These are phyloP conservation scores for Phoebastria nigripes DNA, from an alignment of 2,797 vertebrate genomes.

Conservation along the genomic window DNA sequence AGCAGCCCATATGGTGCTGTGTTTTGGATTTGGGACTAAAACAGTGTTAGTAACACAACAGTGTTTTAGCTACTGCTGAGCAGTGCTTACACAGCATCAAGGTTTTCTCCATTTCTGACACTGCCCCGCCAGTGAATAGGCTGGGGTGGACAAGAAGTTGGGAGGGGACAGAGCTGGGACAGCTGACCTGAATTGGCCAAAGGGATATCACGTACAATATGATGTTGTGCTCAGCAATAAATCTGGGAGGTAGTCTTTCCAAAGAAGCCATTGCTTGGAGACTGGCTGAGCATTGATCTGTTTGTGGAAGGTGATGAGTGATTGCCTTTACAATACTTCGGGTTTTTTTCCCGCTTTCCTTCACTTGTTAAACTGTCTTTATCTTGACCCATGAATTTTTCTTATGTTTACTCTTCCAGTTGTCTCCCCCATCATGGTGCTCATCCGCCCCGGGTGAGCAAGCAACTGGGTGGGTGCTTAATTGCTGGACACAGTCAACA, in stretches of 20 bases:
- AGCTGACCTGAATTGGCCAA: neutral
- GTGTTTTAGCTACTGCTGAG: neutral
- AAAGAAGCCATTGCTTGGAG: neutral
- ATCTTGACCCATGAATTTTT: neutral
- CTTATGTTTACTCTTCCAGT: neutral
- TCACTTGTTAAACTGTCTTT: neutral
- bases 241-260: neutral
- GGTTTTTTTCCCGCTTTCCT: neutral
- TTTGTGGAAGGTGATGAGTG: too few relatives aligned
- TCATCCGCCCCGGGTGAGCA: neutral
- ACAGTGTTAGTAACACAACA: neutral
- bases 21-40: neutral
- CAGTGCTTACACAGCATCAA: neutral
- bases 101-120: neutral
- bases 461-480: accelerated
- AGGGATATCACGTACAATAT: neutral
- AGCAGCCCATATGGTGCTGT: neutral
- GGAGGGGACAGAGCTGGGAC: neutral
- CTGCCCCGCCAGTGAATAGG: accelerated
- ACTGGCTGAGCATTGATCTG: neutral
- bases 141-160: neutral
- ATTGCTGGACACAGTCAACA: neutral
- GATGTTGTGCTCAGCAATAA: neutral
- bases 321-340: neutral
- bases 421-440: neutral